Percentiles rank a stretch among this genome's conserved stretches.
These are phyloP conservation scores for Trichechus manatus DNA, from an alignment of 2,113 vertebrate genomes.

Conservation along the genomic window DNA sequence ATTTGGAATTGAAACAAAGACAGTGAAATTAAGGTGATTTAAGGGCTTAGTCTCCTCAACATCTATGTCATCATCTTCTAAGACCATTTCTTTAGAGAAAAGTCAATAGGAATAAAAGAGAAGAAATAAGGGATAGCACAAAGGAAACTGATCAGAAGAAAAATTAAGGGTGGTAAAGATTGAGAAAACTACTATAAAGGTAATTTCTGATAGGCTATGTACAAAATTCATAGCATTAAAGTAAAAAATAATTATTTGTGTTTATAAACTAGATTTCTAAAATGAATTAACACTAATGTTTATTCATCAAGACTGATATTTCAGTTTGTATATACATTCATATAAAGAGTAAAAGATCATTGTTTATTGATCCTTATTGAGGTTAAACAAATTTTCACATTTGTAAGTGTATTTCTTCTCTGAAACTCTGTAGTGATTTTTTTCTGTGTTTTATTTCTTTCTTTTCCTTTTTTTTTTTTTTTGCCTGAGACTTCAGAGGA, in stretches of 20 bases:
- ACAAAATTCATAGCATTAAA: not conserved
- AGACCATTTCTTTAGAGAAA: not conserved
- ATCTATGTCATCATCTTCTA: not conserved
- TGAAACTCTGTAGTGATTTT: not conserved
- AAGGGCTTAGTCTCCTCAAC: not conserved
- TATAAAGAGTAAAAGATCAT: not conserved
- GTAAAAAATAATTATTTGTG: not conserved
- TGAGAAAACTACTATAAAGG: not conserved
- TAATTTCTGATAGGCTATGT: not conserved
- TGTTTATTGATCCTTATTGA: not conserved
- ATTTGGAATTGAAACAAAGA: slow-evolving; percentile 47
- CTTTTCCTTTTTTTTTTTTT: not conserved
- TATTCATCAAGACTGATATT: not conserved
- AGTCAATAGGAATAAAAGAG: not conserved
- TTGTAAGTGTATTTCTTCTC: not conserved
- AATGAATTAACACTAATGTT: not conserved
- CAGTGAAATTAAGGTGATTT: not conserved
- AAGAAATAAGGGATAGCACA: not conserved
- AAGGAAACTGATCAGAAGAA: not conserved
- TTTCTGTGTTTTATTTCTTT: not conserved
- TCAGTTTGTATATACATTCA: not conserved
- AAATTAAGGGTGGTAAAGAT: not conserved
- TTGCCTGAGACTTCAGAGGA: not conserved
- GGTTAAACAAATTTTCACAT: not conserved
- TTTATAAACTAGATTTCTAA: not conserved